These are phyloP conservation scores for Gallinago stenura DNA, from an alignment of 2,797 vertebrate species.

Conservation along the genomic window DNA sequence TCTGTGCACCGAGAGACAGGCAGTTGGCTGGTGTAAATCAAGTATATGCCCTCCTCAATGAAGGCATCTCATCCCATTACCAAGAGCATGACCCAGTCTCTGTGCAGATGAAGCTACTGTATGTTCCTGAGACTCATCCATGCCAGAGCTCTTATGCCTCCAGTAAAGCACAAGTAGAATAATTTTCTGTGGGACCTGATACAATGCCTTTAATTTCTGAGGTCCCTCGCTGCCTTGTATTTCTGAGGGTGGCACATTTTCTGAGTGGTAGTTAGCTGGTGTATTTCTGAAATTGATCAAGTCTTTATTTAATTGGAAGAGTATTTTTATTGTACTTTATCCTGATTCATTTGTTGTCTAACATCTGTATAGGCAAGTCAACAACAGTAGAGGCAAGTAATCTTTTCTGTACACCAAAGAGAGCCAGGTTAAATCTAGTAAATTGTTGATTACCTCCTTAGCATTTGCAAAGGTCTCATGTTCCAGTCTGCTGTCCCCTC, in stretches of 20 bases:
- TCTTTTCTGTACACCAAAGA: fast-evolving
- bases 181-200: neutral
- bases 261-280: neutral
- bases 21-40: neutral
- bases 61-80: neutral
- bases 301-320: neutral
- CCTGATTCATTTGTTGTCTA: neutral
- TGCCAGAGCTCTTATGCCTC: neutral
- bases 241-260: neutral
- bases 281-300: neutral
- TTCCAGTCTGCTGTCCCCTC: neutral
- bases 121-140: neutral
- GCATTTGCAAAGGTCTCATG: neutral
- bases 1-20: neutral
- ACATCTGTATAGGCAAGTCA: neutral
- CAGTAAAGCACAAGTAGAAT: neutral
- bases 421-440: neutral
- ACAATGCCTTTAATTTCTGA: neutral
- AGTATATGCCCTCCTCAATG: fast-evolving
- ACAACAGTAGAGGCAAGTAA: neutral
- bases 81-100: neutral
- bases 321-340: neutral
- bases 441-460: neutral
- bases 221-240: fast-evolving
- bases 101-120: neutral